A percentile compares a stretch with the other conserved stretches of the same genome.
These are phyloP conservation scores for Nowickia ferox DNA, from an alignment of 2,888 invertebrate species.

Conservation along the genomic window DNA sequence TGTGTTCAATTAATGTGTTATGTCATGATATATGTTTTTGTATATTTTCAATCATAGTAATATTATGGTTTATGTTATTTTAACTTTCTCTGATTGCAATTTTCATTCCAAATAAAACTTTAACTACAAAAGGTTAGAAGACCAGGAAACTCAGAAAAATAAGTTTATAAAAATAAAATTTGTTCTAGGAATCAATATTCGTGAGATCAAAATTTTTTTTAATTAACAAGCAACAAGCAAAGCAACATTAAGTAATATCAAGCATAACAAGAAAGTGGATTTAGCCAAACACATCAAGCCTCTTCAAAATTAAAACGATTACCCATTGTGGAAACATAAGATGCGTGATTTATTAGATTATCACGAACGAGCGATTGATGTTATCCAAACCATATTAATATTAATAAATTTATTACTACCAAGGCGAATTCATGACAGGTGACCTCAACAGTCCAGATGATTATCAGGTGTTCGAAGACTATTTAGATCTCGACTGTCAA, in stretches of 20 bases:
- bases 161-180: not conserved
- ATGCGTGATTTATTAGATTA: slow-evolving; percentile 65
- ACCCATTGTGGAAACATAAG: slow-evolving; percentile 48
- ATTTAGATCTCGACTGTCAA: too few species aligned
- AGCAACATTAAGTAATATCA: too few species aligned
- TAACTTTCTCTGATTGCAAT: not conserved
- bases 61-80: not conserved
- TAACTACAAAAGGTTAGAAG: slow-evolving; percentile 14
- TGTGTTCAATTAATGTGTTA: too few species aligned
- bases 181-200: not conserved
- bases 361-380: slow-evolving; percentile 64
- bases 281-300: not conserved
- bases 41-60: slow-evolving; percentile 4
- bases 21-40: too few species aligned
- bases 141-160: not conserved
- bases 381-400: too few species aligned
- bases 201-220: too few species aligned
- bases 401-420: too few species aligned
- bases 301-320: not conserved
- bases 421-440: too few species aligned
- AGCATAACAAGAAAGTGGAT: not conserved
- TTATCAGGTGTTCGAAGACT: too few species aligned
- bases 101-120: slow-evolving; percentile 5
- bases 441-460: too few species aligned
- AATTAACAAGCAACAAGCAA: too few species aligned